phyloP scores from a whole-genome alignment of 2,113 vertebrate genomes.

The Coryphaenoides rupestris region DNA sequence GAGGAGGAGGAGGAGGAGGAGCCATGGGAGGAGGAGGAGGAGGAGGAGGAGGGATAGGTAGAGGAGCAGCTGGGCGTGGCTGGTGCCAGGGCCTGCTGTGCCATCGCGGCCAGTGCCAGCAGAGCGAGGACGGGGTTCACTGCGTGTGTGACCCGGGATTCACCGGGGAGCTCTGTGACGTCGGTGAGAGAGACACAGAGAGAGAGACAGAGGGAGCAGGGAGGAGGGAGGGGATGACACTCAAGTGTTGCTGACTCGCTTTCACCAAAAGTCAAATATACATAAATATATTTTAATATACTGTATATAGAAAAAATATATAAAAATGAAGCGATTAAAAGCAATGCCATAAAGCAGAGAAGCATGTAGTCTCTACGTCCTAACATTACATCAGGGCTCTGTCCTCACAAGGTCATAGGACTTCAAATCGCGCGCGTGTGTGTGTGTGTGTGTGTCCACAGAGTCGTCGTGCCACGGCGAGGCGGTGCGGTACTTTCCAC shows the following conservation, averaged over 20 bases:
- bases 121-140: constrained; percentile 70
- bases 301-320: too few species aligned
- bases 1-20: constrained; percentile 21
- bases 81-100: constrained; percentile 76
- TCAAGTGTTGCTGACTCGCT: too few species aligned
- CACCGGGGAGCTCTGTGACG: constrained; percentile 82
- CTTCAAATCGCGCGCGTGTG: neutral
- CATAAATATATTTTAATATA: too few species aligned
- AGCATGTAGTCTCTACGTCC: too few species aligned
- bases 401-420: neutral
- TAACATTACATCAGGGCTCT: too few species aligned
- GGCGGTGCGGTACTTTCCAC: constrained; percentile 85
- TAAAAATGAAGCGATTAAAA: too few species aligned
- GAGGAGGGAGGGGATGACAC: too few species aligned
- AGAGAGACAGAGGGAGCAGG: too few species aligned
- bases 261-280: too few species aligned
- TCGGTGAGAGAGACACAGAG: constrained; percentile 69
- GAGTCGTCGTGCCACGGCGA: constrained; percentile 83
- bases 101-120: constrained; percentile 80
- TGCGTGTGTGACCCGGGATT: constrained; percentile 85
- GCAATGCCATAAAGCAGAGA: too few species aligned
- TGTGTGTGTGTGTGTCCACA: constrained; percentile 38
- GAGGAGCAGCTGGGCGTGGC: constrained; percentile 14
- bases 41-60: too few species aligned
- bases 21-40: constrained; percentile 28